Conservation (phyloP, 2,888 invertebrate genomes). For the Platycheirus rosarum region DNA sequence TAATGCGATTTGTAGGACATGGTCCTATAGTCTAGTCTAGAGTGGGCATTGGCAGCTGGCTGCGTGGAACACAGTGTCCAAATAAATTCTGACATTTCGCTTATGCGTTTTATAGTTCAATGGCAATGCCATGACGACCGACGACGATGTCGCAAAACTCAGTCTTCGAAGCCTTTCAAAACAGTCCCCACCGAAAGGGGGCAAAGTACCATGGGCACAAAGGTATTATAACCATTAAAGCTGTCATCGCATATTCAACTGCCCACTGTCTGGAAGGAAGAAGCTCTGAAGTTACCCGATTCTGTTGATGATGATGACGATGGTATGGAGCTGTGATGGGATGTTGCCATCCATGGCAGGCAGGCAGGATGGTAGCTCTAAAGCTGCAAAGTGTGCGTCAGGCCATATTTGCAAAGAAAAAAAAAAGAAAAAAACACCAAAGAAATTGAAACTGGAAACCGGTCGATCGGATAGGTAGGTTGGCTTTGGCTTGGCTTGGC, state of each 20-base stretch:
- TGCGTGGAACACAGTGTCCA: constrained; percentile 38
- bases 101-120: constrained; percentile 46
- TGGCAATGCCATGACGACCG: constrained; percentile 66
- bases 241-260: constrained; percentile 74
- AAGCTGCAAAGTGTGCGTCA: constrained; percentile 20
- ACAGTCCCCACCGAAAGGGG: constrained; percentile 26
- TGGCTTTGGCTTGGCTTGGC: constrained; percentile 10
- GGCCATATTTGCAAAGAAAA: constrained; percentile 17
- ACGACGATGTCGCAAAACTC: constrained; percentile 63
- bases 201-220: constrained; percentile 52
- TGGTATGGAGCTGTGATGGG: too few species aligned
- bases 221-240: constrained; percentile 68
- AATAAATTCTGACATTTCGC: constrained; percentile 70
- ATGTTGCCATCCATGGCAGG: not conserved
- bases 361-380: constrained; percentile 52
- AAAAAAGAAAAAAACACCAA: constrained; percentile 17
- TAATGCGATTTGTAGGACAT: constrained; percentile 53
- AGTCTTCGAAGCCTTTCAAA: constrained; percentile 43
- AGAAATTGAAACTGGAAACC: constrained; percentile 61
- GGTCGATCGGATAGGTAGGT: constrained; percentile 43
- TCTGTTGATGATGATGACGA: constrained; percentile 46
- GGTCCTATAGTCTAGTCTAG: too few species aligned
- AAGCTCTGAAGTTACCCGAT: constrained; percentile 51
- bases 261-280: constrained; percentile 47
- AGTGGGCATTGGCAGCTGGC: constrained; percentile 60